A percentile compares a stretch with the other conserved stretches of the same genome.
phyloP scores from a whole-genome alignment of 2,113 vertebrate genomes.

The Burhinus bistriatus region DNA sequence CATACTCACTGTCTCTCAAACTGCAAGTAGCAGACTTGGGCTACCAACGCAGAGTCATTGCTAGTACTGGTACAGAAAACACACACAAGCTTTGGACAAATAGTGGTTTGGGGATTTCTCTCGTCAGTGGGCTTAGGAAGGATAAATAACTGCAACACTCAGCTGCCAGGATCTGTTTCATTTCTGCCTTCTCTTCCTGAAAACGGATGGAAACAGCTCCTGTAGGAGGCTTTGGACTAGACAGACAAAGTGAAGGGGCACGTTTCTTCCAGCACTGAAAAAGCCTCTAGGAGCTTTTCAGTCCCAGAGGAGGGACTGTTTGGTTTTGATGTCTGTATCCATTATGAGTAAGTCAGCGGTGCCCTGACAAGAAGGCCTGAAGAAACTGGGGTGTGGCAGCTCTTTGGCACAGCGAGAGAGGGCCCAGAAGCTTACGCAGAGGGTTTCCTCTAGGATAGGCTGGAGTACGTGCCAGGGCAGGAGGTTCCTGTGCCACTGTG shows the following conservation, averaged over 20 bases:
- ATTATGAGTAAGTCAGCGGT: neutral
- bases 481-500: slow-evolving; percentile 1
- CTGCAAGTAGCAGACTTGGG: neutral
- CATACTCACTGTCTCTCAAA: neutral
- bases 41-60: neutral
- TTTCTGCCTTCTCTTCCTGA: neutral
- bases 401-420: neutral
- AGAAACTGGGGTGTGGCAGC: slow-evolving; percentile 12
- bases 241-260: neutral
- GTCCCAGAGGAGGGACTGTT: neutral
- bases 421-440: neutral
- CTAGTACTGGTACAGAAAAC: neutral
- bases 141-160: neutral
- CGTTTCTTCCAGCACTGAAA: neutral
- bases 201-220: neutral
- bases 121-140: neutral
- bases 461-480: neutral
- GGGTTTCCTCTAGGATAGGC: neutral
- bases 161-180: neutral
- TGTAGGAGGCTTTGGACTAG: neutral
- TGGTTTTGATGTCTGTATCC: neutral
- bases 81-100: neutral
- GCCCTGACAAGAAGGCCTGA: neutral
- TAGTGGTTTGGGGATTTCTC: neutral
- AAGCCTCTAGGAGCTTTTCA: neutral